phyloP scores from a whole-genome alignment of 2,888 invertebrate genomes.

The Pristionchus fissidentatus region DNA sequence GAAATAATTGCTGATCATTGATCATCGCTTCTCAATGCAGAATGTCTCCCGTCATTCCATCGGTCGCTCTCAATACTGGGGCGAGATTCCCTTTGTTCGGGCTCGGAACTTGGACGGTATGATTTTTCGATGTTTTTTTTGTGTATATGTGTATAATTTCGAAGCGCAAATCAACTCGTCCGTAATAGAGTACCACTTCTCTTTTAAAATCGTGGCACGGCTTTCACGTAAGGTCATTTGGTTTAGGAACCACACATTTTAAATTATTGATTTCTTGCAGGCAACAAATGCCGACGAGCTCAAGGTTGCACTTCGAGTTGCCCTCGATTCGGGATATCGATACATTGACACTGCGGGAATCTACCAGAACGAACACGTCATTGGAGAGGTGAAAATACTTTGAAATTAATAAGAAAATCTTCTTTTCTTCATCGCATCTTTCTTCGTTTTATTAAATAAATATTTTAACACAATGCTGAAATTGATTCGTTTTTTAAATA shows the following conservation, averaged over 20 bases:
- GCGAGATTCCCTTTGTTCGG: constrained; percentile 68
- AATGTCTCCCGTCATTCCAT: constrained; percentile 4
- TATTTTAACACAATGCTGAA: neutral
- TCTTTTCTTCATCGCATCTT: no score
- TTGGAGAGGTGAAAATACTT: constrained; percentile 78
- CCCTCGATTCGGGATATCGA: constrained; percentile 74
- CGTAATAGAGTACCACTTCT: no score
- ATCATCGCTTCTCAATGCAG: no score
- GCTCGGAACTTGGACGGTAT: constrained; percentile 69
- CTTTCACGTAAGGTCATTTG: no score
- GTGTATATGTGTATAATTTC: no score
- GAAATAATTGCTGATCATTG: no score
- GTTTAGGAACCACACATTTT: no score
- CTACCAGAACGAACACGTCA: constrained; percentile 84
- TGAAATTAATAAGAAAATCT: constrained; percentile 81
- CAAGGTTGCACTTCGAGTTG: constrained; percentile 62
- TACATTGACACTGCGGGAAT: constrained; percentile 83
- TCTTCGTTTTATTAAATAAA: neutral
- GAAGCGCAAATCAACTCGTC: no score
- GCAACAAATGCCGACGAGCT: constrained; percentile 61
- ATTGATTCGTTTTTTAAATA: no score
- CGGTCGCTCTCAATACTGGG: constrained; percentile 58
- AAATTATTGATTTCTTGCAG: no score
- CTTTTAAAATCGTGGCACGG: no score
- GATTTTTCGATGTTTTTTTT: no score